Base-by-base conservation (phyloP, 2,797 vertebrate genomes). In the Miichthys miiuy region DNA sequence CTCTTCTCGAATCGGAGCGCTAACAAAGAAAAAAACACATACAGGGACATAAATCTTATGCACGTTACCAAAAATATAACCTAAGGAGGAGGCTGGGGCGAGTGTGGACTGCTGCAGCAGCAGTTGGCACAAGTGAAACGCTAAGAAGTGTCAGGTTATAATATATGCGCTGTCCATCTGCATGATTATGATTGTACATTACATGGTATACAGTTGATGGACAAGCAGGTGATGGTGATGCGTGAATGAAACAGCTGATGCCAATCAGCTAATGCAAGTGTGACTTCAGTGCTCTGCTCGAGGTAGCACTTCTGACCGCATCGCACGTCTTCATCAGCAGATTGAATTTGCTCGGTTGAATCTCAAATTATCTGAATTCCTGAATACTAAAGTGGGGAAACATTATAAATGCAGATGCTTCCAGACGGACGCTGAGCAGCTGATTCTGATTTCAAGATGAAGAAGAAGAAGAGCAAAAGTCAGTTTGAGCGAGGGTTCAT, bases 141-240 rank as follows among this genome's bases (percentile, higher is more conserved):
- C 18, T 2, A 16, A 25, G 48, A 30, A 17, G 51, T 21, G 20
- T n/a, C 51, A 6, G 48, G 55, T 42, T 23, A 9, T 47, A n/a
- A 30, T 12, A 48, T 50, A 41, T 8, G 25, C 3, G 16, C 21
- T 17, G 41, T 21, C 27, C 52, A 18, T 68, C 50, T 71, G 72
- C 30, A 11, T n/a, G 34, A 66, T 52, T 38, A 18, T 47, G 60
- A 60, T 4, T 13, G 20, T 3, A 14, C 44, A 18, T 47, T 10
- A 6, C 46, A 11, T 55, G 55, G 27, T 23, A 67, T 20, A 30
- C 69, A 64, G 75, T 65, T 65, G 48, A 82, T 78, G 71, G 21
- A 34, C 42, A 44, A 4, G 34, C 34, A 38, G 34, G 34, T 38
- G 34, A 38, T 8, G 34, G 34, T 38, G 34, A 38, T 38, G 34